phyloP scores from a whole-genome alignment of 2,113 vertebrate genomes.

The Murina feae region DNA sequence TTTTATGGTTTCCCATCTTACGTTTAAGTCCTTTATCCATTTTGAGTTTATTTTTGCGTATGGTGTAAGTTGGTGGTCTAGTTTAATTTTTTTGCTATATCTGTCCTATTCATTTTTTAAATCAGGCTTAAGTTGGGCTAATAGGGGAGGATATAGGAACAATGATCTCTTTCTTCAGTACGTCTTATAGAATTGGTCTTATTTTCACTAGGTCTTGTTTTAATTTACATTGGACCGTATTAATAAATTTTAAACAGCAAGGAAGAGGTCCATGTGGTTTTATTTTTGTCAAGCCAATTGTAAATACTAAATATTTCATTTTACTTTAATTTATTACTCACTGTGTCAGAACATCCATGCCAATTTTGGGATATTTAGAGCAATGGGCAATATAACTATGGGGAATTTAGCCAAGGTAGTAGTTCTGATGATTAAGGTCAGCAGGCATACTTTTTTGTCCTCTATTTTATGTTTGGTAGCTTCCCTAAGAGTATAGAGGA shows the following conservation, averaged over 20 bases:
- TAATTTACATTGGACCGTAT: neutral
- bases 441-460: neutral
- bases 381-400: neutral
- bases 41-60: too few species aligned
- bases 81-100: too few species aligned
- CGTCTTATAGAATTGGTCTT: neutral
- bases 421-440: neutral
- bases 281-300: neutral
- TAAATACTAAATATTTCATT: neutral
- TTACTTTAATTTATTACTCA: neutral
- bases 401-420: neutral
- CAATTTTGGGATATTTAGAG: neutral
- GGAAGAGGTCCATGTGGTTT: neutral
- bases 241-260: neutral
- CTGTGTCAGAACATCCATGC: neutral
- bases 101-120: neutral
- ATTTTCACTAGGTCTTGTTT: neutral
- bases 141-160: neutral
- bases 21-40: too few species aligned
- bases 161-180: neutral
- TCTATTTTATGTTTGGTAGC: neutral
- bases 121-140: neutral
- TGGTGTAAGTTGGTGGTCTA: too few species aligned
- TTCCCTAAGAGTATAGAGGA: neutral
- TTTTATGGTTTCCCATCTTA: too few species aligned